Base-by-base conservation (phyloP, 2,113 vertebrate genomes). In the Stigmatopora argus region DNA sequence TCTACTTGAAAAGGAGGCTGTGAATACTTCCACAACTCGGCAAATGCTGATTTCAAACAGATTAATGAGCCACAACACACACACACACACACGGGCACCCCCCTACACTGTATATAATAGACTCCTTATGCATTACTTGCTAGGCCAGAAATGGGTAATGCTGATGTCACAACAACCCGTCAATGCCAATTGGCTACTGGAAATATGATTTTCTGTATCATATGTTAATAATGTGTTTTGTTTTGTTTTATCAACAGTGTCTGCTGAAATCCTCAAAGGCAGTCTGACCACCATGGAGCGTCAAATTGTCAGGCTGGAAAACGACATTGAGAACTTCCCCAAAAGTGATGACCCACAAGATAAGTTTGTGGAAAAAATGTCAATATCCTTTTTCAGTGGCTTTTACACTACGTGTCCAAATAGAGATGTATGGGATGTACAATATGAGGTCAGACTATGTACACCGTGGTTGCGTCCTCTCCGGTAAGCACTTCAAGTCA, bases 281-380 rank as follows among this genome's bases (percentile, higher is more conserved):
- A 97, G 91, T 73, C 90, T 99, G 62, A 86, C 90, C 56, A 89
- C 90, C 0, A 99, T 99, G 96, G 91, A 94, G 49, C 84, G 89
- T 5, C 94, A 98, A 17, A 96, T 98, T 48, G 77, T 93, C 85
- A 85, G 89, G 41, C 89, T 98, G 13, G 95, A 98, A 88, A 92
- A 84, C 7, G 94, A 96, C 84, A 93, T 98, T 12, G 65, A 91
- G 83, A 95, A 92, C 53, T 98, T 98, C 78, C 92, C 94, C 0
- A 90, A 96, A 82, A 90, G 79, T 3, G 90, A 96, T 12, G 92
- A 95, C 68, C 76, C 77, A 1, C 90, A 89, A n/a, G 96, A 98
- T 86, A 98, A 94, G 89, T 99, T 99, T 89, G 93, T 99, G 31
- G 92, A 95, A 82, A 98, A 98, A 83, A 94, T 99, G 95, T 93